These are phyloP conservation scores for Xestia c-nigrum DNA, from an alignment of 2,888 invertebrate genomes.

Conservation along the genomic window DNA sequence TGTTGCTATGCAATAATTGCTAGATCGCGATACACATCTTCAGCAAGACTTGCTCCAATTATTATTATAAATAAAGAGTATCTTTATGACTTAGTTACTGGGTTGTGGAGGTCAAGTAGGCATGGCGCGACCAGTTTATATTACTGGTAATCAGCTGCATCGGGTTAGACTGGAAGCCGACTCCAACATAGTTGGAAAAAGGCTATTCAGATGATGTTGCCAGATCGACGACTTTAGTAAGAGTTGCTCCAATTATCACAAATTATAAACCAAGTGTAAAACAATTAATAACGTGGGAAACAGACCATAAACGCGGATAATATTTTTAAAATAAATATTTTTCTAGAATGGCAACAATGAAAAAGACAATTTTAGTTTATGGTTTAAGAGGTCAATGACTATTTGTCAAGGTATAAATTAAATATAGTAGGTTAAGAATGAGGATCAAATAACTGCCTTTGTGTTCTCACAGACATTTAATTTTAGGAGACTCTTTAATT, in stretches of 20 bases:
- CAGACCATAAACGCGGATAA: constrained; percentile 42
- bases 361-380: constrained; percentile 36
- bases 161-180: not conserved
- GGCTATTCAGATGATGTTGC: not conserved
- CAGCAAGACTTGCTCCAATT: constrained; percentile 38
- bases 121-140: too few species aligned
- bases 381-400: constrained; percentile 44
- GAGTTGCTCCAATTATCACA: constrained; percentile 16
- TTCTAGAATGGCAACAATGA: constrained; percentile 38
- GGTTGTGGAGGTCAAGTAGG: not conserved
- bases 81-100: not conserved
- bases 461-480: constrained; percentile 44
- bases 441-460: constrained; percentile 35
- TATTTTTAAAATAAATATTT: not conserved
- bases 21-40: constrained; percentile 40
- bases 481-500: constrained; percentile 13
- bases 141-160: not conserved
- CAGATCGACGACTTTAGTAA: constrained; percentile 42
- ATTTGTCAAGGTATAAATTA: constrained; percentile 51
- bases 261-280: constrained; percentile 8
- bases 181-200: not conserved
- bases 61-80: not conserved
- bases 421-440: constrained; percentile 51
- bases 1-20: constrained; percentile 10
- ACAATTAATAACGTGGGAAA: constrained; percentile 59